Evolutionary conservation across 1,140 invertebrate species (phyloP).

Genomic region (Eriocheir sinensis): DNA sequence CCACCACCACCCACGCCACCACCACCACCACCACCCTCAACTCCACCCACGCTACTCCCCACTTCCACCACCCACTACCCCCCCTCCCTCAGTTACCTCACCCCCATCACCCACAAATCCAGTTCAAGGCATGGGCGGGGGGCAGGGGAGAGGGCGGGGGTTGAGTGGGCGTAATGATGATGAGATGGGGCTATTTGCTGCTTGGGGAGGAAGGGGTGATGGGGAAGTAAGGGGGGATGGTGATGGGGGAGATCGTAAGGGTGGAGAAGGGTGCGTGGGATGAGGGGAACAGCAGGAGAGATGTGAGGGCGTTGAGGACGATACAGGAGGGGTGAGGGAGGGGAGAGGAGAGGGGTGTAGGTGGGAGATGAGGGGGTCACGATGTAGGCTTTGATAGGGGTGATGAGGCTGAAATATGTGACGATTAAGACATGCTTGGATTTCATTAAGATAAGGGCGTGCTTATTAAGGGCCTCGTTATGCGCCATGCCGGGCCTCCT

Average conservation of each 20-base stretch:
- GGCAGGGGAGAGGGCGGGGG: not conserved
- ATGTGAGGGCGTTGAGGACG: too few species aligned
- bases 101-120: not conserved
- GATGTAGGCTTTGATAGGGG: not conserved
- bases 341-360: not conserved
- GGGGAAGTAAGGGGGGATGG: not conserved
- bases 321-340: too few species aligned
- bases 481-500: not conserved
- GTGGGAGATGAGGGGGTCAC: not conserved
- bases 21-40: not conserved
- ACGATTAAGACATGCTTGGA: not conserved
- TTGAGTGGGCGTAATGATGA: not conserved
- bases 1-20: not conserved
- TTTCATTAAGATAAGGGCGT: not conserved
- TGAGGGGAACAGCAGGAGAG: not conserved
- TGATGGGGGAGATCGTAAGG: not conserved
- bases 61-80: not conserved
- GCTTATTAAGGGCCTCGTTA: not conserved
- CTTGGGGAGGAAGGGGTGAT: too few species aligned
- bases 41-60: not conserved
- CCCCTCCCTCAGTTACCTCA: not conserved
- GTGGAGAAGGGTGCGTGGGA: not conserved
- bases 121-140: not conserved
- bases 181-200: not conserved
- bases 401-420: not conserved